Percentiles rank a stretch among this genome's conserved stretches.
phyloP scores from a whole-genome alignment of 2,113 vertebrate genomes.

The Poeciliopsis turrubarensis region DNA sequence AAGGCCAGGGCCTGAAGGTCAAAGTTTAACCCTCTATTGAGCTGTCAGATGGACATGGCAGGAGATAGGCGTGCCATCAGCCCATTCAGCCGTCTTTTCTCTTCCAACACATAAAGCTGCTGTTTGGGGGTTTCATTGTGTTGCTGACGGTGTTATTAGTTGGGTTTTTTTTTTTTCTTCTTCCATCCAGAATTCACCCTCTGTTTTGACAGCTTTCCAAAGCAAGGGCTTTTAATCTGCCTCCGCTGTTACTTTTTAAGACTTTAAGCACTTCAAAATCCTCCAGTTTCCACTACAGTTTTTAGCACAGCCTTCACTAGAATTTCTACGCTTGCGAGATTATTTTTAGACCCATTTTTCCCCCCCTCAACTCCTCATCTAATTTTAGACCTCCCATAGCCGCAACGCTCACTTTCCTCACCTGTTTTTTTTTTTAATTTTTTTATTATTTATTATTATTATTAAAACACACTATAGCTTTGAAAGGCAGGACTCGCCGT shows the following conservation, averaged over 20 bases:
- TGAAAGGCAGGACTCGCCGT: conserved; percentile 32
- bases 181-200: conserved; percentile 44
- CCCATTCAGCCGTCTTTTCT: conserved; percentile 38
- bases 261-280: conserved; percentile 67
- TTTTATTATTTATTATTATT: no score
- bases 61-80: conserved; percentile 53
- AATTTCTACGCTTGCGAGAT: conserved; percentile 54
- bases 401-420: conserved; percentile 1
- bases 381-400: conserved; percentile 15
- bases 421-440: background rate
- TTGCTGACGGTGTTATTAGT: conserved; percentile 58
- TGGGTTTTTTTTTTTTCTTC: conserved; percentile 27
- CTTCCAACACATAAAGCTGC: conserved; percentile 64
- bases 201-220: conserved; percentile 63
- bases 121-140: conserved; percentile 68
- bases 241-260: conserved; percentile 64
- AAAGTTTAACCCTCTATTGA: conserved; percentile 75
- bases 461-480: conserved; percentile 30
- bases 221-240: conserved; percentile 36
- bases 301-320: conserved; percentile 54
- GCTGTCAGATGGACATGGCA: conserved; percentile 73
- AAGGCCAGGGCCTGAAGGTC: conserved; percentile 52
- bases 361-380: background rate
- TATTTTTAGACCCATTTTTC: conserved; percentile 47
- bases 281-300: conserved; percentile 49